Percentiles rank a stretch among this genome's conserved stretches.
Conservation (phyloP, 2,888 invertebrate genomes). For the Mythimna vitellina region DNA sequence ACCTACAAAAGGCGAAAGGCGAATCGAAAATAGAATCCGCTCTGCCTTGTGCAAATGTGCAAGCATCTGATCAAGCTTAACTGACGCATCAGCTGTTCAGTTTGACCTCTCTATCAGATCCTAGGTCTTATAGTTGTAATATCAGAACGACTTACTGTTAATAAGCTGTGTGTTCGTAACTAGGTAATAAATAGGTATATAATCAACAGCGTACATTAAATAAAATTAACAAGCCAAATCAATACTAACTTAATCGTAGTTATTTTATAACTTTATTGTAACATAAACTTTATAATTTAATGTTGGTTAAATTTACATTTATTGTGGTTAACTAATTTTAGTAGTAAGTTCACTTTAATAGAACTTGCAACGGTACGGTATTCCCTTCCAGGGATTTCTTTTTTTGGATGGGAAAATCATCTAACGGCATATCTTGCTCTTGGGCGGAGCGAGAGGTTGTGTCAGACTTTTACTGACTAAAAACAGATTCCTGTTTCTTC, state of each 20-base stretch:
- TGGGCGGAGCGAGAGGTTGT: too few relatives aligned
- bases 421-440: too few relatives aligned
- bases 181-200: background rate
- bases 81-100: slow-evolving; percentile 3
- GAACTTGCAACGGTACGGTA: background rate
- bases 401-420: too few relatives aligned
- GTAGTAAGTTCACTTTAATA: background rate
- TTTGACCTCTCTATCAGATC: background rate
- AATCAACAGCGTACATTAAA: background rate
- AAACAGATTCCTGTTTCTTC: too few relatives aligned
- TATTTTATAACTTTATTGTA: slow-evolving; percentile 11
- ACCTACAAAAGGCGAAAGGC: too few relatives aligned
- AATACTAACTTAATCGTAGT: slow-evolving; percentile 1
- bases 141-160: background rate
- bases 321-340: slow-evolving; percentile 2
- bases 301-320: slow-evolving; percentile 11
- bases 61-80: background rate
- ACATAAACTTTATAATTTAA: slow-evolving; percentile 5
- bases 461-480: too few relatives aligned
- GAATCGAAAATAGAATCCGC: background rate
- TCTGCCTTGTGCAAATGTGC: background rate
- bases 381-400: background rate
- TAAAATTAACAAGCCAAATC: background rate
- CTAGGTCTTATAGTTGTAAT: background rate
- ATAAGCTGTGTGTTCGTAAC: background rate